phyloP scores from a whole-genome alignment of 2,888 invertebrate genomes.

The Eilema griseolum region DNA sequence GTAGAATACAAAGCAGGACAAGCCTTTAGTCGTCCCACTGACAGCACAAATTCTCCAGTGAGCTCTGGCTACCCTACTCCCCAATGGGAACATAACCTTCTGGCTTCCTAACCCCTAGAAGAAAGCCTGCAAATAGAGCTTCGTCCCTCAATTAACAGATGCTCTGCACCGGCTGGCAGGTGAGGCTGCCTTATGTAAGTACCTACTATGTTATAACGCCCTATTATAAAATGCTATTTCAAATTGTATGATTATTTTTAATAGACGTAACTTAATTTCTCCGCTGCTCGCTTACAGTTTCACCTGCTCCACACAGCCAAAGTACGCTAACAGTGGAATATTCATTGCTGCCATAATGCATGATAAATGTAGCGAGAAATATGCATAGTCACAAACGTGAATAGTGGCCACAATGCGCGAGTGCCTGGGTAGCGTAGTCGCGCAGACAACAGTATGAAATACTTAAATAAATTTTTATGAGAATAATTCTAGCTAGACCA shows the following conservation, averaged over 20 bases:
- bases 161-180: not conserved
- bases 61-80: too few species aligned
- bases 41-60: too few species aligned
- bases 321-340: constrained; percentile 80
- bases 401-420: constrained; percentile 61
- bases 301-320: constrained; percentile 31
- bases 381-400: constrained; percentile 74
- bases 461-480: not conserved
- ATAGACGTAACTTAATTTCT: not conserved
- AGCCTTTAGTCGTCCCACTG: too few species aligned
- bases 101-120: too few species aligned
- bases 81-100: not conserved
- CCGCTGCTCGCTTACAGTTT: constrained; percentile 3
- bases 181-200: not conserved
- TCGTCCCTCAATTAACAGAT: too few species aligned
- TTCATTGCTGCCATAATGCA: constrained; percentile 79
- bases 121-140: not conserved
- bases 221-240: too few species aligned
- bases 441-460: constrained; percentile 33
- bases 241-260: too few species aligned
- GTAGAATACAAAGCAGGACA: too few species aligned
- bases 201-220: not conserved
- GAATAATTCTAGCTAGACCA: not conserved
- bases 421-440: constrained; percentile 32
- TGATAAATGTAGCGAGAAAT: constrained; percentile 79